phyloP scores from a whole-genome alignment of 2,888 invertebrate genomes.

The Napeogenes sylphis region DNA sequence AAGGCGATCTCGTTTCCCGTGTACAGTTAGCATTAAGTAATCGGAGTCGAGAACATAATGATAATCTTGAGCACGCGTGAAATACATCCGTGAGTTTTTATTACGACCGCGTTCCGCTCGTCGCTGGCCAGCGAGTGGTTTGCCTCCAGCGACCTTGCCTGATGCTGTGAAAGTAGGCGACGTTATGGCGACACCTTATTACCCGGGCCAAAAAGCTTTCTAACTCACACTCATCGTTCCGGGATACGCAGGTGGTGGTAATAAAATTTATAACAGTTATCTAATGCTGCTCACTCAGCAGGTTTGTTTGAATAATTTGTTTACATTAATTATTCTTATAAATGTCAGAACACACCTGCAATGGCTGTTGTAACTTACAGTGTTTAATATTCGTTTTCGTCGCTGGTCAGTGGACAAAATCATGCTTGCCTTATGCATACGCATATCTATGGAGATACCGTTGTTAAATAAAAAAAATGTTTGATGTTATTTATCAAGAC shows the following conservation, averaged over 20 bases:
- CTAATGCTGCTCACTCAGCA: slow-evolving; percentile 26
- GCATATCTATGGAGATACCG: no score
- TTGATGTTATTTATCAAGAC: no score
- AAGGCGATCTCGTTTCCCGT: slow-evolving; percentile 71
- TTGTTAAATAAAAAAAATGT: no score
- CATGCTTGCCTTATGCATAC: no score
- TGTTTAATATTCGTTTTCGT: slow-evolving; percentile 19
- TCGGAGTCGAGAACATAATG: slow-evolving; percentile 71
- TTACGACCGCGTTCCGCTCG: slow-evolving; percentile 69
- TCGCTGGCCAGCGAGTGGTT: slow-evolving; percentile 68
- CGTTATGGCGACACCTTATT: slow-evolving; percentile 35
- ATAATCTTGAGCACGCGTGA: slow-evolving; percentile 77
- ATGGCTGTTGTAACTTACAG: slow-evolving; percentile 21
- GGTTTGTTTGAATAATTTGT: slow-evolving; percentile 30
- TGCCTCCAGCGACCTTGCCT: slow-evolving; percentile 75
- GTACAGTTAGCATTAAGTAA: slow-evolving; percentile 78
- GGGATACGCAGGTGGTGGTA: slow-evolving; percentile 1
- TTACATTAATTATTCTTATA: slow-evolving; percentile 27
- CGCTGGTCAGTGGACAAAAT: slow-evolving; percentile 13
- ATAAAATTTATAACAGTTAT: slow-evolving; percentile 32
- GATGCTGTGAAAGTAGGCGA: slow-evolving; percentile 66
- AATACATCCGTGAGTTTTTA: slow-evolving; percentile 74
- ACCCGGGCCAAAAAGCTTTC: slow-evolving; percentile 63
- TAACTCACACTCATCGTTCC: slow-evolving; percentile 41
- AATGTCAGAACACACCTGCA: slow-evolving; percentile 26